phyloP scores from a whole-genome alignment of 2,113 vertebrate species.

The Chrysemys picta region DNA sequence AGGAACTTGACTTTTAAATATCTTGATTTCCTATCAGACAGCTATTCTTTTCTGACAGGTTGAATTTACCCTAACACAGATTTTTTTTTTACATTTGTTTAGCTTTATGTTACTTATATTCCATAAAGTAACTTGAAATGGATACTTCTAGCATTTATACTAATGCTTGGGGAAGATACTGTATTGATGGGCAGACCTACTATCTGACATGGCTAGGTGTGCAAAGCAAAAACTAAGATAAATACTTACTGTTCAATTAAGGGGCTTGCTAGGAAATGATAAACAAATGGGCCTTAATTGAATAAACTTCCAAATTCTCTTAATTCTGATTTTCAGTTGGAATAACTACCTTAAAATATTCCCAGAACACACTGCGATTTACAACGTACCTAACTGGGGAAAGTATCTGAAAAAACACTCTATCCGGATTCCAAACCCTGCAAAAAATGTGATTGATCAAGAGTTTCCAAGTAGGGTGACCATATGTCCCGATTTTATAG shows the following conservation, averaged over 20 bases:
- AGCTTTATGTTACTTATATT: constrained; percentile 20
- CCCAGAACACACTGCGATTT: constrained; percentile 8
- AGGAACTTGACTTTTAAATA: constrained; percentile 51
- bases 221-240: background rate
- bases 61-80: constrained; percentile 26
- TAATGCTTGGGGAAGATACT: constrained; percentile 33
- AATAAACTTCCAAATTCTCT: background rate
- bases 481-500: no score
- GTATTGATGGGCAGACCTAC: constrained; percentile 39
- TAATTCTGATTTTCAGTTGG: background rate
- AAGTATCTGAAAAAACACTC: background rate
- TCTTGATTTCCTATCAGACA: constrained; percentile 42
- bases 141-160: constrained; percentile 22
- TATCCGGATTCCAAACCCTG: background rate
- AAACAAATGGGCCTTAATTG: background rate
- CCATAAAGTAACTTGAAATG: constrained; percentile 64
- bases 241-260: background rate
- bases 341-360: background rate
- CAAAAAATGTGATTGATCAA: background rate
- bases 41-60: constrained; percentile 27
- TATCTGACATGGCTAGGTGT: background rate
- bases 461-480: constrained; percentile 21
- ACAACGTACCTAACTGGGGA: constrained; percentile 20
- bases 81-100: constrained; percentile 22
- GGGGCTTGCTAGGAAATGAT: background rate